Percentiles rank a stretch among this genome's conserved stretches.
Conservation (phyloP, 1,140 invertebrate genomes). For the Megathymus violae region DNA sequence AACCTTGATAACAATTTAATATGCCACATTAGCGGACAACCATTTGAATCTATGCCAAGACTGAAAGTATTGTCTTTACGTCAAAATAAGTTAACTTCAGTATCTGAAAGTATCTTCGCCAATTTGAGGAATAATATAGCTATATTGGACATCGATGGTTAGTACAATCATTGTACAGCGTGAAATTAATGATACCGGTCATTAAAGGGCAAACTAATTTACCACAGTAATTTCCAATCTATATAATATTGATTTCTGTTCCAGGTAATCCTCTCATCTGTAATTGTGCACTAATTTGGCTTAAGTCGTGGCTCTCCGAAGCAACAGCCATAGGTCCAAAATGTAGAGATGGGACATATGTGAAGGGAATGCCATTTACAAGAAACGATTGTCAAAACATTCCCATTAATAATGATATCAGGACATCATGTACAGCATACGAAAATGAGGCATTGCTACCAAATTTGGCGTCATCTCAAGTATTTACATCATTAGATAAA, state of each 20-base stretch:
- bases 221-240: too few species aligned
- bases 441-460: slow-evolving; percentile 86
- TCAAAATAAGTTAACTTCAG: slow-evolving; percentile 90
- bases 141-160: slow-evolving; percentile 93
- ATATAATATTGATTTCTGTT: slow-evolving; percentile 52
- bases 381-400: slow-evolving; percentile 86
- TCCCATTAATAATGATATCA: slow-evolving; percentile 75
- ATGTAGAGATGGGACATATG: slow-evolving; percentile 89
- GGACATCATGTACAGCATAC: slow-evolving; percentile 84
- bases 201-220: too few species aligned
- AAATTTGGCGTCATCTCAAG: slow-evolving; percentile 80
- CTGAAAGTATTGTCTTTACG: slow-evolving; percentile 91
- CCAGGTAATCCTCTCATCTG: slow-evolving; percentile 92
- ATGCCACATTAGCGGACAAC: slow-evolving; percentile 87
- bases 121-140: slow-evolving; percentile 91
- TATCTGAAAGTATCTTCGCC: slow-evolving; percentile 90
- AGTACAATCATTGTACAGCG: slow-evolving; percentile 53
- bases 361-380: slow-evolving; percentile 88
- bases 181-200: neutral
- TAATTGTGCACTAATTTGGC: slow-evolving; percentile 91
- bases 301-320: slow-evolving; percentile 91
- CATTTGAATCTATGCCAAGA: slow-evolving; percentile 92
- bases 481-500: slow-evolving; percentile 83
- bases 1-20: slow-evolving; percentile 91
- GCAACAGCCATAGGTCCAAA: slow-evolving; percentile 88